Evolutionary conservation across 1,140 invertebrate species (phyloP).

Genomic region (Aphidius ervi): DNA sequence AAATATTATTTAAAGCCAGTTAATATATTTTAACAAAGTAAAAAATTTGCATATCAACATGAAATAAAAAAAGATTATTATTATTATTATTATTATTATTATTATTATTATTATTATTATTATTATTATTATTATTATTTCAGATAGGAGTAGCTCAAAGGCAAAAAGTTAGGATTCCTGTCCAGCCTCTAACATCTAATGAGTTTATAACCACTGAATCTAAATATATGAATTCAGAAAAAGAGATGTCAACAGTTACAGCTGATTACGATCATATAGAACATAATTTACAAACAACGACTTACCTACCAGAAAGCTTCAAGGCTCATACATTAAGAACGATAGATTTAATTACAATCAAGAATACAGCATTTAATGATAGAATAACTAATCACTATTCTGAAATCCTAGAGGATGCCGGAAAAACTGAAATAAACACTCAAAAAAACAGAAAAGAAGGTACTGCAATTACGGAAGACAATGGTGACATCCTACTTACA

Average conservation of each 20-base stretch:
- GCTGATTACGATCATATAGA: no score
- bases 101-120: no score
- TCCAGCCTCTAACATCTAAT: conserved; percentile 31
- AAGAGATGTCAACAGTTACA: no score
- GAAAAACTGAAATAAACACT: conserved; percentile 7
- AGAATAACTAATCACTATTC: conserved; percentile 19
- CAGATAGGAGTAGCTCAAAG: conserved; percentile 33
- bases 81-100: no score
- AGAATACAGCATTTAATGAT: not conserved
- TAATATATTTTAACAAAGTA: no score
- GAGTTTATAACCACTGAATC: conserved; percentile 47
- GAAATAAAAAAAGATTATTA: no score
- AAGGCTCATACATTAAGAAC: not conserved
- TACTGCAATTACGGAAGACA: conserved; percentile 11
- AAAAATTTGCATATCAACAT: no score
- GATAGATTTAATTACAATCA: conserved; percentile 16
- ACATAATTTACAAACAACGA: not conserved
- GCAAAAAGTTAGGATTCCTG: conserved; percentile 41
- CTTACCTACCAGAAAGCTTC: conserved; percentile 8
- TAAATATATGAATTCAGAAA: conserved; percentile 38
- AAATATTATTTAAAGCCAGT: no score
- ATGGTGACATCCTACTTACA: conserved; percentile 11
- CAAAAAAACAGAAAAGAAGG: conserved; percentile 16
- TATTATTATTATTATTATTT: conserved; percentile 10
- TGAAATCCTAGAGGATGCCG: not conserved